These are phyloP conservation scores for Odontomyia ornata DNA, from an alignment of 2,888 invertebrate species.

Conservation along the genomic window DNA sequence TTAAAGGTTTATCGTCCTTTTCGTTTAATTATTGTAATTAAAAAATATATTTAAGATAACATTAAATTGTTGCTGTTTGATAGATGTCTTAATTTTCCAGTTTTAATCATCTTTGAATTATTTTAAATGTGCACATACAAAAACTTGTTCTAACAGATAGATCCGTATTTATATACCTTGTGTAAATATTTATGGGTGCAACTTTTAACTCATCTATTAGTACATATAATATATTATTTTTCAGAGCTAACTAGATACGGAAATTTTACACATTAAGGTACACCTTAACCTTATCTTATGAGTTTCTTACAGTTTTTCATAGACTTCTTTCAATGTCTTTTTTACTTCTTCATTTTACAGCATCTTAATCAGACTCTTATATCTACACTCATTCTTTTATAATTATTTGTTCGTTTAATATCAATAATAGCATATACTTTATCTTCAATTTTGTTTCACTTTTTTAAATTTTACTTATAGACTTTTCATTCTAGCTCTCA, in stretches of 20 bases:
- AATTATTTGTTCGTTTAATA: slow-evolving; percentile 26
- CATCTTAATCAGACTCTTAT: slow-evolving; percentile 1
- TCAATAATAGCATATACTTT: background rate
- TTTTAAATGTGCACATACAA: background rate
- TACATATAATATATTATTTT: background rate
- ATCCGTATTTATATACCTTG: background rate
- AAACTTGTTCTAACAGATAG: slow-evolving; percentile 10
- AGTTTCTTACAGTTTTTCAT: background rate
- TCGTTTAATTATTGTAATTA: no score
- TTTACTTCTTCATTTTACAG: background rate
- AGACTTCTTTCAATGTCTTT: slow-evolving; percentile 3
- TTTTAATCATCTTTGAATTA: background rate
- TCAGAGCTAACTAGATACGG: slow-evolving; percentile 36
- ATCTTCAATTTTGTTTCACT: background rate
- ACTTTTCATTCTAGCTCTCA: background rate
- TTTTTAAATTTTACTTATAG: background rate
- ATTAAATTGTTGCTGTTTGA: no score
- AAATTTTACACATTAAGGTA: slow-evolving; percentile 35
- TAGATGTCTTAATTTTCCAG: background rate
- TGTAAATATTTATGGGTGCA: slow-evolving; percentile 8
- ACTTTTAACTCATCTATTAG: background rate
- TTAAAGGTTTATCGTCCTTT: no score
- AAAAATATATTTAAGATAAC: no score
- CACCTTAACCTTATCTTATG: slow-evolving; percentile 10
- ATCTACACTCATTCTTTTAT: slow-evolving; percentile 9